Evolutionary conservation across 2,888 invertebrate genomes (phyloP), one percentile per base, ranked within the genome.

Genomic region (Meganola albula): DNA sequence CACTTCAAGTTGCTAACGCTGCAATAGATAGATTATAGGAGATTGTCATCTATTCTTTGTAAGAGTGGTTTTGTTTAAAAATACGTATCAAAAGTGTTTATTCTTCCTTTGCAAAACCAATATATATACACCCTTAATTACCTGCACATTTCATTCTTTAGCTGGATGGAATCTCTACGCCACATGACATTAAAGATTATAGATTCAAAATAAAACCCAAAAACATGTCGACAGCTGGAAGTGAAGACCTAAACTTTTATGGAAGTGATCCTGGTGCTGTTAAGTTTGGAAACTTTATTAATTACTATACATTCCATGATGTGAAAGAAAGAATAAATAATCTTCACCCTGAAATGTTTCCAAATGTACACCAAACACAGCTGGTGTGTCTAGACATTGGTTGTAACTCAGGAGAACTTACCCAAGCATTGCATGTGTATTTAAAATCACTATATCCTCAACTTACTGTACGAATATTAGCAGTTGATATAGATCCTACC

Each of bases 291-390:
- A 95, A 95, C 76, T 96, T 95, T 57, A 94, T 93, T 37, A 95
- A 95, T 75, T 96, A 95, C 66, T 96, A 96, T 66, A 84, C 91
- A 47, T 95, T 95, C 62, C 92, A 95, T 74, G 88, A 92, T 31
- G 89, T 91, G 12, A 83, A 88, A 36, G 89, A 91, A 48, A 88
- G 95, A 58, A 83, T 92, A 25, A 77, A 87, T 28, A 82, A 92
- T 50, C 77, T 95, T 44, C 48, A 72, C 37, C 37, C 58, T 29
- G 33, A 53, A 21, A 85, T 85, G 82, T 82, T 85, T 44, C 68
- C 74, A 20, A 24, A 21, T 12, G 37, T 40, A 12, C 18, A 40
- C 31, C 32, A 53, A 9, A 51, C 66, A 28, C 49, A 56, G 28
- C 45, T 90, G 39, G 35, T 89, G 10, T 89, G 89, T 36, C 82